phyloP scores from a whole-genome alignment of 2,797 vertebrate species.

The Lemur catta region DNA sequence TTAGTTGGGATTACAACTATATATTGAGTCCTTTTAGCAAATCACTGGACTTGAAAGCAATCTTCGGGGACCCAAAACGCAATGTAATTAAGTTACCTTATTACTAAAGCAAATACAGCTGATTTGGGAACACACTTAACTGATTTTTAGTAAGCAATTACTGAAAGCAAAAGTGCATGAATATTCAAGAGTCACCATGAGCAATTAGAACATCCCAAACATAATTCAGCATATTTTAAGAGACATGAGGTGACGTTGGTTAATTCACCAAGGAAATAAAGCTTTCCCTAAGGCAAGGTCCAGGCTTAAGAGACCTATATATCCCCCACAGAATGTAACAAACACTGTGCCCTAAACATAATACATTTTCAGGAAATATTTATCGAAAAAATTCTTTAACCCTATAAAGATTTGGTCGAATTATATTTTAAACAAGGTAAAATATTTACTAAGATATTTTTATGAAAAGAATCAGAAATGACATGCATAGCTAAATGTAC shows the following conservation, averaged over 20 bases:
- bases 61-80: not conserved
- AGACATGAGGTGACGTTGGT: not conserved
- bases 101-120: slow-evolving; percentile 49
- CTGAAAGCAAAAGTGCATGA: not conserved
- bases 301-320: not conserved
- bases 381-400: not conserved
- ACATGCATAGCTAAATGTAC: not conserved
- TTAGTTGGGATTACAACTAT: not conserved
- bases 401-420: not conserved
- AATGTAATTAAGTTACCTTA: slow-evolving; percentile 40
- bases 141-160: slow-evolving; percentile 51
- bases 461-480: not conserved
- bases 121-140: slow-evolving; percentile 16
- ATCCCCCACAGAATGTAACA: not conserved
- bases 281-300: not conserved
- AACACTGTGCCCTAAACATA: not conserved
- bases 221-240: slow-evolving; percentile 24
- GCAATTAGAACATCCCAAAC: not conserved
- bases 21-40: not conserved
- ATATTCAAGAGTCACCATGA: slow-evolving; percentile 37
- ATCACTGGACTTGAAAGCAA: not conserved
- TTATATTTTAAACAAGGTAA: slow-evolving; percentile 12
- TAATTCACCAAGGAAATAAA: slow-evolving; percentile 50
- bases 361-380: not conserved
- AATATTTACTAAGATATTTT: not conserved